Base-by-base conservation (phyloP, 2,797 vertebrate genomes). In the Sparus aurata region DNA sequence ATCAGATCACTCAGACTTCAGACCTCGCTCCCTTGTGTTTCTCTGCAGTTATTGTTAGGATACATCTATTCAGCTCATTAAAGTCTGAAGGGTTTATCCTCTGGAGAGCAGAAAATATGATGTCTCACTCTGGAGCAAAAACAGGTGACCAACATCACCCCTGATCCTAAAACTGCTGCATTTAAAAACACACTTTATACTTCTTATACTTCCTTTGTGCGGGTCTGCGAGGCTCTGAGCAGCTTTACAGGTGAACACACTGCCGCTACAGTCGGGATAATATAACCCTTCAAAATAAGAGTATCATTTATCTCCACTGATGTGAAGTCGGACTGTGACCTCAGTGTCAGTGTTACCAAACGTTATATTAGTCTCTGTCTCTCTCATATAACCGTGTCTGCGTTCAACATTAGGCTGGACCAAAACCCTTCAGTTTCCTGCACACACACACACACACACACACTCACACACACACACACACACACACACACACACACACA, bases 351-450 rank as follows among this genome's bases (percentile, higher is more conserved):
- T 15, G 73, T 60, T 58, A 79, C 58, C 75, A 41, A 75, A 75
- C n/a, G 0, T 74, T 65, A 79, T 63, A 81, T 78, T 75, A 61
- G 76, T 55, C 68, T 79, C 75, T 46, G 64, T 61, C 69, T 73
- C 74, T 30, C 77, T 84, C 80, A 74, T 82, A 81, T 70, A 79
- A 85, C 75, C 0, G 18, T 6, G 90, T 87, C 90, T 92, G 91
- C 13, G 49, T 83, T 89, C 74, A 25, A 43, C 88, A 91, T 92
- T 81, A 90, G 78, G 69, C 82, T 75, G 80, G 45, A 86, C 23
- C 27, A 16, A 66, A 69, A 69, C 9, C 23, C 64, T 34, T 41
- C 0, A n/a, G 75, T 43, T 85, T 86, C 84, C 79, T 74, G 77
- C 83, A 69, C 80, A 25, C 79, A 47, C 75, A 67, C 73, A 69